Percentiles rank a stretch among this genome's conserved stretches.
Conservation (phyloP, 2,888 invertebrate species). For the Tiliacea citrago region DNA sequence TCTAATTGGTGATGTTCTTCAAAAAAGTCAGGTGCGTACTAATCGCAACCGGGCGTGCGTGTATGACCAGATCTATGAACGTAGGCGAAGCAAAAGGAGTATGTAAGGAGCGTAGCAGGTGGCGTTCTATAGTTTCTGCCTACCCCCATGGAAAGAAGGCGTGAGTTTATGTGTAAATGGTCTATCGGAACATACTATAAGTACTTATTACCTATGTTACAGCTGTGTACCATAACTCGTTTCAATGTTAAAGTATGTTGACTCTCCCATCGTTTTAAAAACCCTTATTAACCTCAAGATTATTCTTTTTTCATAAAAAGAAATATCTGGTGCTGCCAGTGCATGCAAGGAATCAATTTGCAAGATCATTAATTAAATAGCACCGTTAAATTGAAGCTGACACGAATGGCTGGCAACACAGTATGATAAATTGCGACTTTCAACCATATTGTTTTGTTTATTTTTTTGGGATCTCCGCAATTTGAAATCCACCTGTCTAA, state of each 20-base stretch:
- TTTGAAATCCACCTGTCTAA: constrained; percentile 13
- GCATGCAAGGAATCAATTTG: constrained; percentile 71
- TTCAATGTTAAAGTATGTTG: not conserved
- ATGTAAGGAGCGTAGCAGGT: too few species aligned
- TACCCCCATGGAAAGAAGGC: too few species aligned
- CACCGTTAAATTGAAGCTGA: constrained; percentile 65
- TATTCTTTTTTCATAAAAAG: constrained; percentile 12
- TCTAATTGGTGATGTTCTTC: too few species aligned
- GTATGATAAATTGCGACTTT: constrained; percentile 59
- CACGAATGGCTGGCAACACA: constrained; percentile 62
- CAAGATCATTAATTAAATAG: constrained; percentile 71
- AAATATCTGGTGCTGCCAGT: constrained; percentile 36
- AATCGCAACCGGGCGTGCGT: too few species aligned
- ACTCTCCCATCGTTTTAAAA: not conserved
- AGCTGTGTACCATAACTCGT: not conserved
- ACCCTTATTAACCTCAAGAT: not conserved
- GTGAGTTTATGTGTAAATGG: too few species aligned
- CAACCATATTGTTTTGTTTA: constrained; percentile 43
- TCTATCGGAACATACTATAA: too few species aligned
- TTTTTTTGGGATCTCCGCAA: constrained; percentile 32
- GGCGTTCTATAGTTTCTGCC: too few species aligned
- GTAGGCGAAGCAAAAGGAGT: too few species aligned
- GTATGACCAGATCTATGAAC: too few species aligned
- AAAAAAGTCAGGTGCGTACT: too few species aligned
- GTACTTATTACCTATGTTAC: too few species aligned